These are phyloP conservation scores for Bambusicola thoracicus DNA, from an alignment of 2,113 vertebrate genomes.

Conservation along the genomic window DNA sequence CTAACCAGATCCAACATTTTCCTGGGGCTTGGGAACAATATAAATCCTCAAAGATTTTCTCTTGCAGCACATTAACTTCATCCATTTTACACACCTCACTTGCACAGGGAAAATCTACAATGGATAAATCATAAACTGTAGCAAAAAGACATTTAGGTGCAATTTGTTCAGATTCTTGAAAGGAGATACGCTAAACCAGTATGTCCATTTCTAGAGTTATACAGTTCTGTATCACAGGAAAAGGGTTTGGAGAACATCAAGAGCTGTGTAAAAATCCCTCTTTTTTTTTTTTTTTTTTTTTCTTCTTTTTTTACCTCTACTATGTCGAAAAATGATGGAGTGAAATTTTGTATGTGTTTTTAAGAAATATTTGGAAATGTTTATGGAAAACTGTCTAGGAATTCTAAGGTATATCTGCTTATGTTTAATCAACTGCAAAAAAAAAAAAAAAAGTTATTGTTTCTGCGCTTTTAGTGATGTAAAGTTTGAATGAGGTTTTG, in stretches of 20 bases:
- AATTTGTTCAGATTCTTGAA: background rate
- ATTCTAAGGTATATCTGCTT: background rate
- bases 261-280: background rate
- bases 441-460: background rate
- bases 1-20: background rate
- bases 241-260: background rate
- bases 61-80: background rate
- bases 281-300: background rate
- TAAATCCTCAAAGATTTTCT: background rate
- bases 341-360: background rate
- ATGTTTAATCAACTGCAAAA: background rate
- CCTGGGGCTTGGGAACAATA: background rate
- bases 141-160: background rate
- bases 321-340: background rate
- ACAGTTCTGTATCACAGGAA: background rate
- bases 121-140: background rate
- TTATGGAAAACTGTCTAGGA: slow-evolving; percentile 11
- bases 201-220: background rate
- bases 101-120: background rate
- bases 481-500: slow-evolving; percentile 1
- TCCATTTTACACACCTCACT: background rate
- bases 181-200: background rate
- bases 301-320: background rate
- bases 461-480: background rate
- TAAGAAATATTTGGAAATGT: background rate